Conservation (phyloP, 2,797 vertebrate genomes). For the Danio tinwini region DNA sequence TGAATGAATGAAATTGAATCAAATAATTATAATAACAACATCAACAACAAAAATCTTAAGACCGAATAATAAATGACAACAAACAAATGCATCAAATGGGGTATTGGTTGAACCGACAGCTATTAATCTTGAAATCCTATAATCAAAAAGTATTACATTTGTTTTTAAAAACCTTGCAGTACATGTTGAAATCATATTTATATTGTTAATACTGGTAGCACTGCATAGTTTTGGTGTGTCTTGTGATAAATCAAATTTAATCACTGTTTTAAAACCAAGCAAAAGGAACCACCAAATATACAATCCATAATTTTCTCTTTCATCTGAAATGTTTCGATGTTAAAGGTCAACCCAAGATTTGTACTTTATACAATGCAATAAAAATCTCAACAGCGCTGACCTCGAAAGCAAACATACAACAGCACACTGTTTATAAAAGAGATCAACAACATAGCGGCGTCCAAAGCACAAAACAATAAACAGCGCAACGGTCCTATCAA, state of each 20-base stretch:
- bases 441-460: conserved; percentile 23
- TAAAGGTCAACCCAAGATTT: conserved; percentile 16
- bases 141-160: neutral
- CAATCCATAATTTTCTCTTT: neutral
- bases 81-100: neutral
- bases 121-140: neutral
- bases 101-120: neutral
- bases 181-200: neutral
- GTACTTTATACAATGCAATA: conserved; percentile 22
- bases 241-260: neutral
- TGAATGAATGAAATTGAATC: no score
- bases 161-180: neutral
- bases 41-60: no score
- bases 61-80: neutral
- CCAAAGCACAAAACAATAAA: conserved; percentile 41
- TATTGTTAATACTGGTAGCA: neutral
- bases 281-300: neutral
- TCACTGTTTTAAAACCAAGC: neutral
- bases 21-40: no score
- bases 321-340: neutral
- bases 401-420: conserved; percentile 50
- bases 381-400: conserved; percentile 11
- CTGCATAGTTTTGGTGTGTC: neutral
- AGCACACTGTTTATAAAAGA: conserved; percentile 25
- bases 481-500: conserved; percentile 38